Conservation (phyloP, 2,797 vertebrate species). For the Tiaroga cobitis region DNA sequence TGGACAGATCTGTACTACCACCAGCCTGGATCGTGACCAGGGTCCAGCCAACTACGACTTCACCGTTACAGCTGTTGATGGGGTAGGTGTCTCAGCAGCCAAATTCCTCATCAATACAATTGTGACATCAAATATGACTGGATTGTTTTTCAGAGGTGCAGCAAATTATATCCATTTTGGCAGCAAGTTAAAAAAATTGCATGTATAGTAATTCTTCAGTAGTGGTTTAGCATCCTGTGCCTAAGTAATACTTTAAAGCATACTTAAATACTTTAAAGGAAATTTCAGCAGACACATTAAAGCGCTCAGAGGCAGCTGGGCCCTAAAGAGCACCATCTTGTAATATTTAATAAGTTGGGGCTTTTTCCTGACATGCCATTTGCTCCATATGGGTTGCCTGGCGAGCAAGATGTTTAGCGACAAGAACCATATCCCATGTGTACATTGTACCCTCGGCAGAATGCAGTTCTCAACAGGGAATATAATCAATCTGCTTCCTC, state of each 20-base stretch:
- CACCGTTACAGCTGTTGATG: conserved; percentile 90
- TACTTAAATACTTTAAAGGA: conserved; percentile 55
- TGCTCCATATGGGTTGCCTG: conserved; percentile 55
- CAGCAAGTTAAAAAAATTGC: conserved; percentile 51
- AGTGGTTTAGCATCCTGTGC: conserved; percentile 63
- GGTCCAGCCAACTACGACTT: conserved; percentile 88
- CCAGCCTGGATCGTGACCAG: conserved; percentile 88
- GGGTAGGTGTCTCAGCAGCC: conserved; percentile 81
- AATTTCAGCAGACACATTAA: conserved; percentile 75
- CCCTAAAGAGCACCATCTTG: conserved; percentile 71
- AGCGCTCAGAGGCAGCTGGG: conserved; percentile 72
- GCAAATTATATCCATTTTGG: not conserved
- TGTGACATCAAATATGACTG: not conserved
- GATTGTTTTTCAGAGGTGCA: conserved; percentile 6
- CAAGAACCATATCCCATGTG: conserved; percentile 7
- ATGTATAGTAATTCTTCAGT: conserved; percentile 59
- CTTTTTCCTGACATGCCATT: conserved; percentile 66
- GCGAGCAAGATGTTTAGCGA: conserved; percentile 26
- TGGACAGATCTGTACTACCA: conserved; percentile 89
- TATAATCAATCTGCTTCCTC: conserved; percentile 39
- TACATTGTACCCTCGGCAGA: conserved; percentile 24
- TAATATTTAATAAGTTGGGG: conserved; percentile 80
- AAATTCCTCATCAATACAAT: not conserved
- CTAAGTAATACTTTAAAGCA: conserved; percentile 68
- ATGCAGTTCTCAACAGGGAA: conserved; percentile 23